phyloP scores from a whole-genome alignment of 2,113 vertebrate species.

The Pseudorectes ferrugineus region DNA sequence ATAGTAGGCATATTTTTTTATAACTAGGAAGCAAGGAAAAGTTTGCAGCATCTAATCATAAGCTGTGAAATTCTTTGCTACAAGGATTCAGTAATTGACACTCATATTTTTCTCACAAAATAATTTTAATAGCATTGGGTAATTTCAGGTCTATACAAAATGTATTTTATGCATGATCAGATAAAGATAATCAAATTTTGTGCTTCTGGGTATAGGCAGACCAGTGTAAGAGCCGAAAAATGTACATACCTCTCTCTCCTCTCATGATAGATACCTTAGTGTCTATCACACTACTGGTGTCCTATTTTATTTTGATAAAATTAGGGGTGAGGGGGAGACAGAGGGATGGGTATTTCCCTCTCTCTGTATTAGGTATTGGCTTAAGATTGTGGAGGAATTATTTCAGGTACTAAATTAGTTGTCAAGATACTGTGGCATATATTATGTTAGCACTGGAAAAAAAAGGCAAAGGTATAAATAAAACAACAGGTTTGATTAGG shows the following conservation, averaged over 20 bases:
- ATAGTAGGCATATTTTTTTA: not conserved
- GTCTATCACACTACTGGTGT: not conserved
- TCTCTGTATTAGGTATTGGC: not conserved
- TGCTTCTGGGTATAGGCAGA: not conserved
- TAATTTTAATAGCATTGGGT: not conserved
- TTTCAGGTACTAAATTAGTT: not conserved
- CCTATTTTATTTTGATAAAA: not conserved
- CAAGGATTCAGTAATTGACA: not conserved
- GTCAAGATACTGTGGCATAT: not conserved
- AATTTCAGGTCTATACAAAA: not conserved
- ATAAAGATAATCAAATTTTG: not conserved
- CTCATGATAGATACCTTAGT: not conserved
- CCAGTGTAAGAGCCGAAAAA: not conserved
- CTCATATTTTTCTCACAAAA: not conserved
- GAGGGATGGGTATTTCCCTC: not conserved
- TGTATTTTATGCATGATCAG: not conserved
- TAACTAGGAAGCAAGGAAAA: not conserved
- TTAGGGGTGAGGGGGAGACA: rapidly evolving
- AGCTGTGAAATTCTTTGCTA: not conserved
- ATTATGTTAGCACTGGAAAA: not conserved
- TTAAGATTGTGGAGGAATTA: not conserved
- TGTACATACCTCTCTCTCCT: not conserved
- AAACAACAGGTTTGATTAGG: not conserved
- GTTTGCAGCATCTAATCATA: not conserved
- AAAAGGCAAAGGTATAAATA: not conserved